Percentiles rank a stretch among this genome's conserved stretches.
phyloP scores from a whole-genome alignment of 2,888 invertebrate genomes.

The Polyommatus icarus region DNA sequence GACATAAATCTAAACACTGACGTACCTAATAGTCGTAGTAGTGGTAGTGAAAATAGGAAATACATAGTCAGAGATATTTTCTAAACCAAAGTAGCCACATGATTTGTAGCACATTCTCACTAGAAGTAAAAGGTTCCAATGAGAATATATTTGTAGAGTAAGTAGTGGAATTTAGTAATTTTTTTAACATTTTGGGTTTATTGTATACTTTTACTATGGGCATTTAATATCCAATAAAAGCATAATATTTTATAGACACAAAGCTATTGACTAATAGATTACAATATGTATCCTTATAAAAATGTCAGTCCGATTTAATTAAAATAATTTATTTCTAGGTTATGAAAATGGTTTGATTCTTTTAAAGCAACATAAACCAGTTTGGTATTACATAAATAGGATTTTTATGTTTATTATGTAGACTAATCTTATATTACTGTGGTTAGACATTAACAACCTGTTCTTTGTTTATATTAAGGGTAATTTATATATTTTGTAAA shows the following conservation, averaged over 20 bases:
- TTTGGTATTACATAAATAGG: not conserved
- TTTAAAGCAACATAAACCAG: not conserved
- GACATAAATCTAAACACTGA: no score
- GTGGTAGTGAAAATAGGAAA: no score
- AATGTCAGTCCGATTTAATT: not conserved
- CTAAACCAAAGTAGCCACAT: no score
- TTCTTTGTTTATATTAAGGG: not conserved
- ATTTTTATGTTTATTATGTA: constrained; percentile 3
- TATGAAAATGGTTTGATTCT: not conserved
- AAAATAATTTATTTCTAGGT: constrained; percentile 12
- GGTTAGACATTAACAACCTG: constrained; percentile 1
- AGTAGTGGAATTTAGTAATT: no score
- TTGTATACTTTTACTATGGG: no score
- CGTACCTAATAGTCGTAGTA: no score
- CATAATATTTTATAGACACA: not conserved
- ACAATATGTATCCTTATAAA: constrained; percentile 6
- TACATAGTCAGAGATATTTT: no score
- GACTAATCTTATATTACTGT: not conserved
- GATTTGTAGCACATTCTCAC: no score
- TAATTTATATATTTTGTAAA: not conserved
- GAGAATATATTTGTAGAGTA: no score
- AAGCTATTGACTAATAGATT: not conserved
- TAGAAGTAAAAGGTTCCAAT: no score
- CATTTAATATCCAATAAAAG: no score
- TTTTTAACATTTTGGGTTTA: no score